A percentile compares a stretch with the other conserved stretches of the same genome.
These are phyloP conservation scores for Montipora efflorescens DNA, from an alignment of 64 coral and sea anemone species.

Conservation along the genomic window DNA sequence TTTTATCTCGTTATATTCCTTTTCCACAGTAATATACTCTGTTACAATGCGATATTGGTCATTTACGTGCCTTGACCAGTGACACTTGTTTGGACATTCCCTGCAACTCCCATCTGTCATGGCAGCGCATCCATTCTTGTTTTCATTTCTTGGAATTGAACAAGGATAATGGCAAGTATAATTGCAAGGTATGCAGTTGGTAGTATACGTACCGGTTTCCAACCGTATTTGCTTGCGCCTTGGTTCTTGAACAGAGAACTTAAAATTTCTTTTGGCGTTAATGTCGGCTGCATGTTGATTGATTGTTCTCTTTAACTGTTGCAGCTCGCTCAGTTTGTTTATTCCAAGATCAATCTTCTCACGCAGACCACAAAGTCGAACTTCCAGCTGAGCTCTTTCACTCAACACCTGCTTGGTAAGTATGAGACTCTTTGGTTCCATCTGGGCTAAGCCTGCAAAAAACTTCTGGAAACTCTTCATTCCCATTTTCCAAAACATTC, in stretches of 20 bases:
- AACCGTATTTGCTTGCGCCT: not conserved
- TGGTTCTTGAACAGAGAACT: slow-evolving; percentile 20
- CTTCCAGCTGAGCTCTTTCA: slow-evolving; percentile 65
- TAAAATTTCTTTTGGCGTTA: slow-evolving; percentile 55
- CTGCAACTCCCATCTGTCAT: slow-evolving; percentile 23
- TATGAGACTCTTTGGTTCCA: slow-evolving; percentile 41
- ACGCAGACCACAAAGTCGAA: not conserved
- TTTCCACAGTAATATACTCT: not conserved
- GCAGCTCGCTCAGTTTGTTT: slow-evolving; percentile 41
- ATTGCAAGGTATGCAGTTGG: slow-evolving; percentile 39
- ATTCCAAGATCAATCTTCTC: slow-evolving; percentile 26
- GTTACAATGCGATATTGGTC: slow-evolving; percentile 40
- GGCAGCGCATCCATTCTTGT: slow-evolving; percentile 27
- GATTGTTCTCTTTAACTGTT: slow-evolving; percentile 22
- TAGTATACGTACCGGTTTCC: slow-evolving; percentile 20
- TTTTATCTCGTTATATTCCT: slow-evolving; percentile 45
- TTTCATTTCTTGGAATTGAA: slow-evolving; percentile 17
- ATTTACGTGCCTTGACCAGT: slow-evolving; percentile 47
- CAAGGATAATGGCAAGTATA: slow-evolving; percentile 67
- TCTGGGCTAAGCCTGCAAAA: slow-evolving; percentile 17
- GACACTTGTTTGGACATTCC: slow-evolving; percentile 44
- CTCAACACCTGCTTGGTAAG: slow-evolving; percentile 49
- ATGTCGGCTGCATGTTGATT: slow-evolving; percentile 32
- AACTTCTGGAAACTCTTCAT: slow-evolving; percentile 50
- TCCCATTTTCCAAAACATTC: slow-evolving; percentile 66